These are phyloP conservation scores for Epinephelus cyanopodus DNA, from an alignment of 2,113 vertebrate genomes.

Conservation along the genomic window DNA sequence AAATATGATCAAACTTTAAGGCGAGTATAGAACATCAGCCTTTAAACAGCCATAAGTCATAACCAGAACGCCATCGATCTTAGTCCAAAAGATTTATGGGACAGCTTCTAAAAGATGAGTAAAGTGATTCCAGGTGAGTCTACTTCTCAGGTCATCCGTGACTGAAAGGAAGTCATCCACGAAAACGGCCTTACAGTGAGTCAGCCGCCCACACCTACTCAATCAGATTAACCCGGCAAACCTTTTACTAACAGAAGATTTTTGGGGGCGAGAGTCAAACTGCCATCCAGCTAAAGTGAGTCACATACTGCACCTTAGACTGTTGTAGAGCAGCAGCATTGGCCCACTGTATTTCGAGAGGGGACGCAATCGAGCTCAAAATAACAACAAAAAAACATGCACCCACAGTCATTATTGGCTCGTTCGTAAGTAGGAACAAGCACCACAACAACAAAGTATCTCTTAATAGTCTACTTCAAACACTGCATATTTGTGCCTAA, in stretches of 20 bases:
- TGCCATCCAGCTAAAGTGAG: not conserved
- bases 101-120: constrained; percentile 14
- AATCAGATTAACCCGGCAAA: not conserved
- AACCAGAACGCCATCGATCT: not conserved
- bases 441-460: not conserved
- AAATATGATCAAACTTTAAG: not conserved
- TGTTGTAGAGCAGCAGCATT: not conserved
- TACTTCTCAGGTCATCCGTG: constrained; percentile 1
- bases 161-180: constrained; percentile 29
- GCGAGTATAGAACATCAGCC: not conserved
- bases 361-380: not conserved
- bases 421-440: not conserved
- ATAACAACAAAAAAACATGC: not conserved
- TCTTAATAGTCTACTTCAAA: constrained; percentile 1
- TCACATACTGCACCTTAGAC: not conserved
- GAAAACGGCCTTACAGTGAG: constrained; percentile 24
- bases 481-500: constrained; percentile 6
- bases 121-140: constrained; percentile 30
- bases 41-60: not conserved
- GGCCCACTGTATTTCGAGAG: not conserved
- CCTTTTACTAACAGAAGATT: not conserved
- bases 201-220: constrained; percentile 12
- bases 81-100: not conserved
- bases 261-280: not conserved
- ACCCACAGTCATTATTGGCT: not conserved